Conservation (phyloP, 2,113 vertebrate species). For the Candoia aspera region DNA sequence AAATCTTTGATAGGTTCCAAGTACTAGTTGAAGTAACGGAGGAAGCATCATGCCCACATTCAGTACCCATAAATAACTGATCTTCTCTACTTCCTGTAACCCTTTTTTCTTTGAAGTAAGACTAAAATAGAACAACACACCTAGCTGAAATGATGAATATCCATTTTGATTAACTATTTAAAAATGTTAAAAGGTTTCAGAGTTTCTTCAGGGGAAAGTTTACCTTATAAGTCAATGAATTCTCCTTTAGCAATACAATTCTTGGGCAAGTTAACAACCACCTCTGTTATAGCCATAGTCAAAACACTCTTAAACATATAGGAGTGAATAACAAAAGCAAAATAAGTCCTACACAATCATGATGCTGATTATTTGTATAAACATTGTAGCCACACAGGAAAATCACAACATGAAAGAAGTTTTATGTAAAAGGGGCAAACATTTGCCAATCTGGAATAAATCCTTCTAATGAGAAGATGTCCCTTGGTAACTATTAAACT, state of each 20-base stretch:
- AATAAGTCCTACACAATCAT: background rate
- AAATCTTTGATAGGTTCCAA: background rate
- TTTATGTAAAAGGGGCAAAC: background rate
- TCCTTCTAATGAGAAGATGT: background rate
- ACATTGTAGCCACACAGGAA: background rate
- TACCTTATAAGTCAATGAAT: background rate
- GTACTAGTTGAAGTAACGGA: background rate
- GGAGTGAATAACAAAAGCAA: background rate
- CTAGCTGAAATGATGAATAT: background rate
- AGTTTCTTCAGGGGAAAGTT: background rate
- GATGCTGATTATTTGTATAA: background rate
- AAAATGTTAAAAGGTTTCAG: background rate
- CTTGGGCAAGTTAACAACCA: background rate
- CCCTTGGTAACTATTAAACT: background rate
- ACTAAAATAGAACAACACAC: background rate
- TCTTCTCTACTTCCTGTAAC: background rate
- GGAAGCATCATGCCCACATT: background rate
- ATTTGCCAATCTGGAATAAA: background rate
- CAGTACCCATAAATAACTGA: background rate
- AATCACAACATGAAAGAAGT: background rate
- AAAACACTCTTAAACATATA: background rate
- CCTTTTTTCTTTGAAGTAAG: background rate
- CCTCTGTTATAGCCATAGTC: background rate
- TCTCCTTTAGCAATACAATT: conserved; percentile 6
- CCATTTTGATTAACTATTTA: background rate